Percentiles rank a stretch among this genome's conserved stretches.
These are phyloP conservation scores for Limonius californicus DNA, from an alignment of 1,140 invertebrate species.

Conservation along the genomic window DNA sequence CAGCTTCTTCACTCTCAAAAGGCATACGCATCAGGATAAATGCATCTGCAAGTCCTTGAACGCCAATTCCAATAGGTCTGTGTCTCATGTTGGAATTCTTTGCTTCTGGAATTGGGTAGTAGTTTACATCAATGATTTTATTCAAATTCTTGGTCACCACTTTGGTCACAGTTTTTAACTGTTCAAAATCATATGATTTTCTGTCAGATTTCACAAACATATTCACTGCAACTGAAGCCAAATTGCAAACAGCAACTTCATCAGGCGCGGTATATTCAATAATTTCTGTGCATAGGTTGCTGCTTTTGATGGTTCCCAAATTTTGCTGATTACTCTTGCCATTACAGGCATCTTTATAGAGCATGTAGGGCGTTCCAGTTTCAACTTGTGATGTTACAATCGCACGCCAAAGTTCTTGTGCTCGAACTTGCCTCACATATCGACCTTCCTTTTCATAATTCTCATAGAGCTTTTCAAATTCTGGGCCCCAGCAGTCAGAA, in stretches of 20 bases:
- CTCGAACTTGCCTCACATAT: conserved; percentile 58
- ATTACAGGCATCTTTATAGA: conserved; percentile 98
- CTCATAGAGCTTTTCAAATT: conserved; percentile 88
- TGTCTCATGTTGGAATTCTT: conserved; percentile 86
- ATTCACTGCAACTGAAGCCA: conserved; percentile 97
- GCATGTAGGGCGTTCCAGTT: conserved; percentile 98
- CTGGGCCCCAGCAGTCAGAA: conserved; percentile 87
- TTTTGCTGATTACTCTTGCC: conserved; percentile 98
- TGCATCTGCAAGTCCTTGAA: conserved; percentile 95
- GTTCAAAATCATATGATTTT: conserved; percentile 84
- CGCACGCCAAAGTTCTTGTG: conserved; percentile 89
- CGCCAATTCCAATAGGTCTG: conserved; percentile 93
- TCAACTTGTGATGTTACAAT: conserved; percentile 96
- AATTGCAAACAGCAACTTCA: conserved; percentile 97
- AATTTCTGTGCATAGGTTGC: conserved; percentile 98
- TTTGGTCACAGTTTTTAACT: conserved; percentile 86
- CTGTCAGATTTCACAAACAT: conserved; percentile 82
- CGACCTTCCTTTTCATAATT: conserved; percentile 82
- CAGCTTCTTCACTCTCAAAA: conserved; percentile 84
- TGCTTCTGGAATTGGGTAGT: conserved; percentile 90
- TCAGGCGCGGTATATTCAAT: conserved; percentile 88
- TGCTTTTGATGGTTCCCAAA: conserved; percentile 97
- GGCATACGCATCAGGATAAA: conserved; percentile 94
- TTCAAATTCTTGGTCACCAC: conserved; percentile 91
- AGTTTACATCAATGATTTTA: conserved; percentile 97